Evolutionary conservation across 1,140 invertebrate species (phyloP), one percentile per base, ranked within the genome.

Genomic region (Caenorhabditis remanei): DNA sequence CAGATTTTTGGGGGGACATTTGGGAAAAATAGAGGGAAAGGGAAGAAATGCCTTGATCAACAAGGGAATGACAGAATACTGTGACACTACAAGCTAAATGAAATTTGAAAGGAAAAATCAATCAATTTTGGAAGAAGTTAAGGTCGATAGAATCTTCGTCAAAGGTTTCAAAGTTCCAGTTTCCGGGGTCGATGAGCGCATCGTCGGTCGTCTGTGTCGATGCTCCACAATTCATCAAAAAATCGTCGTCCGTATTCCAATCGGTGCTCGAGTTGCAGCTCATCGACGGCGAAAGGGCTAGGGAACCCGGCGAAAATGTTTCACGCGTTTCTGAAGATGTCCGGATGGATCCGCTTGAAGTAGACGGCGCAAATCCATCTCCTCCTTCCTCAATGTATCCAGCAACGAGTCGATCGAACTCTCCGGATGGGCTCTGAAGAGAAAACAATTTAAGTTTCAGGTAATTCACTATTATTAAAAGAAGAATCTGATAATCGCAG

Each of bases 301-400:
- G 43, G 71, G 71, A 79, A 79, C 46, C 8, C 71, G 71, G 43
- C 71, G 71, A 79, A 79, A 79, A n/a, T 79, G 71, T 50, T 79
- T 50, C 71, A 79, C 71, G 46, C 71, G 71, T 79, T 50, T 79
- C 46, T 24, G 71, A 50, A 16, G 71, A n/a, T 32, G 65, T 8
- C 4, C 41, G 2, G 24, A 46, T 19, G 11, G 71, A 79, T 79
- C 46, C 46, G 11, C 9, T 14, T 11, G 71, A 48, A 50, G 46
- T 8, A 2, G 71, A 79, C 46, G 71, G n/a, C 46, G 71, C n/a
- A 21, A 7, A 50, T 14, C n/a, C n/a, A 46, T 79, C 21, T 24
- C 46, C n/a, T 79, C 71, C 71, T 79, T 79, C 71, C 40, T 79
- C 71, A 50, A 79, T 50, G 46, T 79, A 79, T n/a, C n/a, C 46